Base-by-base conservation (phyloP, 1,140 invertebrate species). In the Oscheius sp. region DNA sequence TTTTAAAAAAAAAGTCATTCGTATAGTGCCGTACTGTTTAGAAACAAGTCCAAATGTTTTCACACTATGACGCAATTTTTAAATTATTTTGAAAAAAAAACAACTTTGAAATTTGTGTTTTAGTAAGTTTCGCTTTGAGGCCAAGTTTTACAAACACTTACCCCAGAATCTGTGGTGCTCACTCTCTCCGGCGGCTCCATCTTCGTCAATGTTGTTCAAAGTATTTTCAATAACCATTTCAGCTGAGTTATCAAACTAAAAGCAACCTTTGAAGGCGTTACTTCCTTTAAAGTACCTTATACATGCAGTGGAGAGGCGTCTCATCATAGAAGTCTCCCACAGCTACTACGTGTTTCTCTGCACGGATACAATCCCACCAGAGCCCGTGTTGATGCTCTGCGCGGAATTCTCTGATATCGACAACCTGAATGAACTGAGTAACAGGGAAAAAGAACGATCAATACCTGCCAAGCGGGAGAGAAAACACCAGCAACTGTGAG, bases 311-410 rank as follows among this genome's bases (percentile, higher is more conserved):
- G 20, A 82, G 75, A 20, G 82, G 82, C 32, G 82, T 75, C 70
- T 83, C 81, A 66, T 84, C 81, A 68, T 83, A 83, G 66, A 83
- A 83, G 64, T 83, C 81, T 10, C 81, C 81, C 26, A 83, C 81
- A 31, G 81, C 83, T 23, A 84, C 79, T n/a, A 82, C 82, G 46
- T 82, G 79, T 59, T 83, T 81, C 59, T 83, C 83, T 26, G 78
- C 80, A 26, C 83, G 76, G 55, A 84, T 75, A 52, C 81, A 83
- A 72, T 83, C 81, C 81, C 81, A 83, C 81, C 81, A 83, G 20
- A 83, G 77, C 29, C 81, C 81, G 52, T 83, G 81, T 75, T 82
- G 80, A 75, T 82, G 80, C 65, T 82, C 80, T 20, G 81, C 80
- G 67, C 81, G 69, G 62, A 83, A 83, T 75, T 83, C 81, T 61